A percentile compares a stretch with the other conserved stretches of the same genome.
Conservation (phyloP, 2,888 invertebrate species). For the Phortica okadai region DNA sequence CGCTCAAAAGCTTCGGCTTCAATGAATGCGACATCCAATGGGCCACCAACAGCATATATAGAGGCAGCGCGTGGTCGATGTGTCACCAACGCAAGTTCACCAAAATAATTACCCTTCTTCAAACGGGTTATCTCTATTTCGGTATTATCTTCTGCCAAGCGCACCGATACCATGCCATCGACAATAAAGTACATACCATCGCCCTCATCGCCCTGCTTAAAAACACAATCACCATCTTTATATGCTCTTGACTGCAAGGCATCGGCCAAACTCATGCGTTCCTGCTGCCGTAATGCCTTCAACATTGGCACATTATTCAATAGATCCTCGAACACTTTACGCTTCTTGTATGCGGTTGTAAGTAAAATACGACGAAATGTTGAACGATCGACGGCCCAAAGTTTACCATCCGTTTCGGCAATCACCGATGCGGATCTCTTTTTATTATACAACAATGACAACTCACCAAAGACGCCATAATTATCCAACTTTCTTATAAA, state of each 20-base stretch:
- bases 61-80: constrained; percentile 97
- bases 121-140: constrained; percentile 86
- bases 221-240: constrained; percentile 88
- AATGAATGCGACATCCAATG: constrained; percentile 87
- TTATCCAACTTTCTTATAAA: constrained; percentile 34
- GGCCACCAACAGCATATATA: constrained; percentile 88
- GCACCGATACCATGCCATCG: constrained; percentile 91
- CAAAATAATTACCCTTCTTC: constrained; percentile 91
- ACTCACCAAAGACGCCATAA: constrained; percentile 33
- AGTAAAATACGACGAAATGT: constrained; percentile 97
- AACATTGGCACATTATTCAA: constrained; percentile 97
- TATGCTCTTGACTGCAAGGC: constrained; percentile 90
- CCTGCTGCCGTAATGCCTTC: constrained; percentile 95
- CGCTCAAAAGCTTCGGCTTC: constrained; percentile 97
- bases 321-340: constrained; percentile 97
- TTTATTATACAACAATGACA: background rate
- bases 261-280: constrained; percentile 98
- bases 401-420: constrained; percentile 87
- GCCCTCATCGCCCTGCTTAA: constrained; percentile 93
- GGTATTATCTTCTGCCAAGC: constrained; percentile 90
- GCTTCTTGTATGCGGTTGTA: constrained; percentile 97
- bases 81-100: constrained; percentile 97
- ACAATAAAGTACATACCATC: constrained; percentile 99
- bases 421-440: constrained; percentile 91
- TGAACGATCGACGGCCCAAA: constrained; percentile 99